Conservation (phyloP, 1,140 invertebrate species). For the Ceratosolen fusciceps region DNA sequence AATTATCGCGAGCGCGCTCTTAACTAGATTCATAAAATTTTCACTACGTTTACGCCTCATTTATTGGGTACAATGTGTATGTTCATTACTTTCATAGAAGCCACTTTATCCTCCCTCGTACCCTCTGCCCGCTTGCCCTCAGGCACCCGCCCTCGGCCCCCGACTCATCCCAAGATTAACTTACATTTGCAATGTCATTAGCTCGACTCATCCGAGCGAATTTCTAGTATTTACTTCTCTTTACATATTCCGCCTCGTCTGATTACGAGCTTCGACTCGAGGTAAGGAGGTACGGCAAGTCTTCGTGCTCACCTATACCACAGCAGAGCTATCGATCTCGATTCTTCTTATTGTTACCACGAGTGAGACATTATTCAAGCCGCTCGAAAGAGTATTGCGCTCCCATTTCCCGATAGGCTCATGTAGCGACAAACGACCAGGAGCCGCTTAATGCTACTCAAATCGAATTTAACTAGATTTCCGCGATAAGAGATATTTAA, state of each 20-base stretch:
- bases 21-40: slow-evolving; percentile 37
- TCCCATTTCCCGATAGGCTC: no score
- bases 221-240: not conserved
- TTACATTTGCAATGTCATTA: slow-evolving; percentile 14
- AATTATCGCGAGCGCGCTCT: slow-evolving; percentile 13
- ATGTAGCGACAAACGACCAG: not conserved
- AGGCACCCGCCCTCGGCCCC: not conserved
- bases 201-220: not conserved
- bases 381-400: no score
- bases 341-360: no score
- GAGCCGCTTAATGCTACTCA: not conserved
- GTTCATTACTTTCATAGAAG: slow-evolving; percentile 25
- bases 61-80: slow-evolving; percentile 19
- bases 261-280: no score
- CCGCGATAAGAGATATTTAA: not conserved
- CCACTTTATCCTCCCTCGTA: not conserved
- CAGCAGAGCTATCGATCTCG: no score
- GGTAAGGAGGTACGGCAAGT: no score
- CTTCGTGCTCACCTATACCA: no score
- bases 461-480: slow-evolving; percentile 8
- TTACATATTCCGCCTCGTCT: no score
- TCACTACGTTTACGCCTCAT: slow-evolving; percentile 16
- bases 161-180: not conserved
- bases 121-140: not conserved
- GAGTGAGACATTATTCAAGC: no score